Percentiles rank a stretch among this genome's conserved stretches.
Evolutionary conservation across 1,140 invertebrate genomes (phyloP).

Genomic region (Geopemphigus sp.): DNA sequence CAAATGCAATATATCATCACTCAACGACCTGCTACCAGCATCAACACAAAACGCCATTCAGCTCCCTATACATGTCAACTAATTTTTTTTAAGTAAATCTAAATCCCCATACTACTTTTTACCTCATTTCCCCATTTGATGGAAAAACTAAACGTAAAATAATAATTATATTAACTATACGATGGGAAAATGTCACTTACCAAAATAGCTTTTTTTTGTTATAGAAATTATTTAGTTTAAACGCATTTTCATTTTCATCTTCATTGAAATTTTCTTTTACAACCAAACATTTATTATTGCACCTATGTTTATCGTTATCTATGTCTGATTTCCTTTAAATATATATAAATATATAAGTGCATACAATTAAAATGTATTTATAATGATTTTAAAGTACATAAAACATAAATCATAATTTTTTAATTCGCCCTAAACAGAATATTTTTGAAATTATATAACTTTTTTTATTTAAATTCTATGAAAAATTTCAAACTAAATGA

Average conservation of each 20-base stretch:
- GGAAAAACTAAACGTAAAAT: conserved; percentile 14
- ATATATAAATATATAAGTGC: not conserved
- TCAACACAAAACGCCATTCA: conserved; percentile 30
- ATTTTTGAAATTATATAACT: too few species aligned
- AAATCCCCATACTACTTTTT: not conserved
- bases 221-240: not conserved
- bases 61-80: conserved; percentile 24
- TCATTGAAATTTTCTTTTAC: not conserved
- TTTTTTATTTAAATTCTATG: too few species aligned
- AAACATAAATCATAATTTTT: too few species aligned
- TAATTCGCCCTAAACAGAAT: too few species aligned
- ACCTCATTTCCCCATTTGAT: conserved; percentile 4
- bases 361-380: too few species aligned
- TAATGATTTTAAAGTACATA: too few species aligned
- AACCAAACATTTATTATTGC: not conserved
- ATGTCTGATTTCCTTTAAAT: not conserved
- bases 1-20: conserved; percentile 4
- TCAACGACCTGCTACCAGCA: conserved; percentile 41
- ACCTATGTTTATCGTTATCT: not conserved
- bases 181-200: conserved; percentile 3
- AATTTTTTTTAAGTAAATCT: conserved; percentile 15
- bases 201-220: not conserved
- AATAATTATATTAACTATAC: not conserved
- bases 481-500: too few species aligned
- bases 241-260: not conserved